phyloP scores from a whole-genome alignment of 2,797 vertebrate species.

The Acanthornis magna region DNA sequence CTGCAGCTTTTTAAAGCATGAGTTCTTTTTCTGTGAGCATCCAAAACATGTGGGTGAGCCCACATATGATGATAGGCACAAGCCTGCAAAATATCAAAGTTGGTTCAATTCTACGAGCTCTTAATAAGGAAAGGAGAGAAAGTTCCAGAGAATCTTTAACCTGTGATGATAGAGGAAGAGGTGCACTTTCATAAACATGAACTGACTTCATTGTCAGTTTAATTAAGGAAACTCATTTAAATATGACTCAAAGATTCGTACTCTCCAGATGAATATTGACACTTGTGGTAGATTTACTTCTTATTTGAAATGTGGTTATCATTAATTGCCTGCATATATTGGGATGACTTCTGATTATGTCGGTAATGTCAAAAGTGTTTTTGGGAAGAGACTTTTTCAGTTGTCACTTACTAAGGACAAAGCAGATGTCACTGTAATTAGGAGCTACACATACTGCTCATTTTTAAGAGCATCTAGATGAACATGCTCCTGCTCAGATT shows the following conservation, averaged over 20 bases:
- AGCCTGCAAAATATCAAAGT: background rate
- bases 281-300: background rate
- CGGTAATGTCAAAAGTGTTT: background rate
- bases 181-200: background rate
- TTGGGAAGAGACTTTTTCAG: background rate
- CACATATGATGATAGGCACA: accelerated
- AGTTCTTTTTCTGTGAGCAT: background rate
- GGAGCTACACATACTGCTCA: background rate
- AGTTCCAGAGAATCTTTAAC: background rate
- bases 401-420: slow-evolving; percentile 14
- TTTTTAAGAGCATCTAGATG: background rate
- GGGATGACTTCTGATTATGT: slow-evolving; percentile 5
- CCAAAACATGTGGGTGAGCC: background rate
- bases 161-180: background rate
- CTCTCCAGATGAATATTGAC: slow-evolving; percentile 16
- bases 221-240: slow-evolving; percentile 38
- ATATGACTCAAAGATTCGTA: background rate
- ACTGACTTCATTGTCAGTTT: background rate
- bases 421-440: slow-evolving; percentile 11
- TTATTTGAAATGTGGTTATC: slow-evolving; percentile 23
- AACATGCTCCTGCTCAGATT: background rate
- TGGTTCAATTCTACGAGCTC: background rate
- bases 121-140: background rate
- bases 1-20: background rate
- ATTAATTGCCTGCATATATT: slow-evolving; percentile 11